Evolutionary conservation across 2,888 invertebrate species (phyloP).

Genomic region (Aspidiotus rigidus): DNA sequence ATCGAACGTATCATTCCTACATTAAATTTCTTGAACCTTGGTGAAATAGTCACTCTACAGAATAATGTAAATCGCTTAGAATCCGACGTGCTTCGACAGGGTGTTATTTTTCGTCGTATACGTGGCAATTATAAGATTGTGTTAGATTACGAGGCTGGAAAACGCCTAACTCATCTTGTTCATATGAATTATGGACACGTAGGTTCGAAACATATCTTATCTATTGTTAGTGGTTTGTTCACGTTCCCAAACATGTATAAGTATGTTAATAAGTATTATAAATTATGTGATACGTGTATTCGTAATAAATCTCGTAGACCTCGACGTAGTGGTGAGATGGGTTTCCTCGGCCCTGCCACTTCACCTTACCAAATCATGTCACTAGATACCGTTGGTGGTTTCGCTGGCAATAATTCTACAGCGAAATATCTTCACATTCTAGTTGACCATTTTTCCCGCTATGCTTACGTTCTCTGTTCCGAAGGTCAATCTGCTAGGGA

Average conservation of each 20-base stretch:
- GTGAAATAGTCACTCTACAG: neutral
- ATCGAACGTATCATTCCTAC: conserved; percentile 3
- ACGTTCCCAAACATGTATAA: conserved; percentile 11
- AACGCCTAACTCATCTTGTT: neutral
- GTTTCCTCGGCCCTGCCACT: conserved; percentile 1
- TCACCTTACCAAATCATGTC: conserved; percentile 6
- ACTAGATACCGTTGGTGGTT: neutral
- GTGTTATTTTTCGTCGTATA: neutral
- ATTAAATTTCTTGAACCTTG: neutral
- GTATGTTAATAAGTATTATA: neutral
- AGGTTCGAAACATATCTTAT: neutral
- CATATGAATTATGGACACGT: neutral
- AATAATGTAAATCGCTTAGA: neutral
- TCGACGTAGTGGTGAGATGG: neutral
- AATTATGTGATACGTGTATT: neutral
- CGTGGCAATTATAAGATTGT: neutral
- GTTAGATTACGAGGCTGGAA: neutral
- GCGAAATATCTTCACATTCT: neutral
- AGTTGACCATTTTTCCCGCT: conserved; percentile 9
- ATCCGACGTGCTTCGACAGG: neutral
- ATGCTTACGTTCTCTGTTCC: conserved; percentile 4
- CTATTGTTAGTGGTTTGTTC: neutral
- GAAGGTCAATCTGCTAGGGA: conserved; percentile 1
- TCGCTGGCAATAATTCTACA: neutral
- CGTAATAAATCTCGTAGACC: neutral